phyloP scores from a whole-genome alignment of 2,113 vertebrate species.

The Ophiodon elongatus region DNA sequence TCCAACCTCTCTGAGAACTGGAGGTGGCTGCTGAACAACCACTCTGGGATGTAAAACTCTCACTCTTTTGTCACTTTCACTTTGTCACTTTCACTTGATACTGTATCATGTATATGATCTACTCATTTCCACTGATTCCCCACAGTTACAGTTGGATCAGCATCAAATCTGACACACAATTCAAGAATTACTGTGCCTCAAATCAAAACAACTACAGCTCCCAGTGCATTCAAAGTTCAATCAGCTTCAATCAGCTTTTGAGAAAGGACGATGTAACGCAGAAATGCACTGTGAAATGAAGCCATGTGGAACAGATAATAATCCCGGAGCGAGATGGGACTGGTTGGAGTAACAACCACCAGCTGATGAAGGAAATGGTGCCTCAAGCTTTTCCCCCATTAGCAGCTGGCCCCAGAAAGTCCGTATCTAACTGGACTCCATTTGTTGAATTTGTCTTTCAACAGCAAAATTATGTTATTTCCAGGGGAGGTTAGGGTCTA shows the following conservation, averaged over 20 bases:
- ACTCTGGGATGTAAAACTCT: background rate
- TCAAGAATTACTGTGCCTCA: background rate
- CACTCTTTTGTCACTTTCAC: background rate
- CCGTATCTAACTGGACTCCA: background rate
- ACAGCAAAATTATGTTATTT: background rate
- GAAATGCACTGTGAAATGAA: background rate
- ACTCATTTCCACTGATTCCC: background rate
- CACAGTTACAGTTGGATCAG: background rate
- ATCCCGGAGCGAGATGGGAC: background rate
- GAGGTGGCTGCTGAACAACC: background rate
- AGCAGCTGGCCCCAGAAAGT: background rate
- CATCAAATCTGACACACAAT: background rate
- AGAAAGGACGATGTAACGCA: background rate
- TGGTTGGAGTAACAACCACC: background rate
- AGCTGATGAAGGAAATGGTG: background rate
- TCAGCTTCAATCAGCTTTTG: background rate
- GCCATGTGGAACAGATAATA: background rate
- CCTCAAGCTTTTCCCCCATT: background rate
- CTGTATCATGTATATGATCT: background rate
- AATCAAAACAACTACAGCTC: background rate
- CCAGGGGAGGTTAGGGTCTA: background rate
- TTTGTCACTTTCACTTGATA: background rate
- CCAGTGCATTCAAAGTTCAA: background rate
- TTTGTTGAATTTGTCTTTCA: background rate
- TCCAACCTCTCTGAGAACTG: background rate